These are phyloP conservation scores for Bugulina stolonifera DNA, from an alignment of 2,888 invertebrate species.

Conservation along the genomic window DNA sequence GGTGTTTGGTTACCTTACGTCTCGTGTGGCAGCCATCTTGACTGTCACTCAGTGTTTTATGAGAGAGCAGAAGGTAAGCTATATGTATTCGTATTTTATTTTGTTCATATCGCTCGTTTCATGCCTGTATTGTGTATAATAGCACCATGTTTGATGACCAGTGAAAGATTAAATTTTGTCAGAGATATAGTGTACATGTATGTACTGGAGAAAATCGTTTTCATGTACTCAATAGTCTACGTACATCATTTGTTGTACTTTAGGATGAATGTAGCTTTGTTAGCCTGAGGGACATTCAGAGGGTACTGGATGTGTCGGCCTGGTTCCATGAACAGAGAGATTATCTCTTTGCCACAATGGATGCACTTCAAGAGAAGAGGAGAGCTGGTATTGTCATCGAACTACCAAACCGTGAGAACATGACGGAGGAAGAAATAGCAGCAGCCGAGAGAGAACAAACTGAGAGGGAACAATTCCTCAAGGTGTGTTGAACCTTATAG, in stretches of 20 bases:
- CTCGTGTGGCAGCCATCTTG: slow-evolving; percentile 31
- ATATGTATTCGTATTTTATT: slow-evolving; percentile 25
- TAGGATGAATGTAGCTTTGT: slow-evolving; percentile 27
- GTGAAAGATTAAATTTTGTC: too few species aligned
- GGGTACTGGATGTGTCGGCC: not conserved
- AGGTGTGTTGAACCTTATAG: too few species aligned
- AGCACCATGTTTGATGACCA: too few species aligned
- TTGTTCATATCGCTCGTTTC: not conserved
- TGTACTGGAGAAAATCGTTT: too few species aligned
- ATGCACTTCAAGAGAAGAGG: not conserved
- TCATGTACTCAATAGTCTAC: too few species aligned
- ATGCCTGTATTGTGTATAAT: too few species aligned
- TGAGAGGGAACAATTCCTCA: not conserved
- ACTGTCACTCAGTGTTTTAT: slow-evolving; percentile 40
- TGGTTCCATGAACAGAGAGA: slow-evolving; percentile 16
- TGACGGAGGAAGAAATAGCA: not conserved
- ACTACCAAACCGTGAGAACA: not conserved
- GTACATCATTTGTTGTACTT: not conserved
- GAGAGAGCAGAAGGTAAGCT: slow-evolving; percentile 36
- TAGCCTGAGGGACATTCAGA: slow-evolving; percentile 23
- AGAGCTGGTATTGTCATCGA: not conserved
- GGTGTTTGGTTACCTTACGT: not conserved
- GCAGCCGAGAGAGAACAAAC: not conserved
- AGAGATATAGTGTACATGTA: too few species aligned
- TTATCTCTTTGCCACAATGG: slow-evolving; percentile 10